Percentiles rank a stretch among this genome's conserved stretches.
Conservation (phyloP, 2,797 vertebrate species). For the Acanthurus leucopareius region DNA sequence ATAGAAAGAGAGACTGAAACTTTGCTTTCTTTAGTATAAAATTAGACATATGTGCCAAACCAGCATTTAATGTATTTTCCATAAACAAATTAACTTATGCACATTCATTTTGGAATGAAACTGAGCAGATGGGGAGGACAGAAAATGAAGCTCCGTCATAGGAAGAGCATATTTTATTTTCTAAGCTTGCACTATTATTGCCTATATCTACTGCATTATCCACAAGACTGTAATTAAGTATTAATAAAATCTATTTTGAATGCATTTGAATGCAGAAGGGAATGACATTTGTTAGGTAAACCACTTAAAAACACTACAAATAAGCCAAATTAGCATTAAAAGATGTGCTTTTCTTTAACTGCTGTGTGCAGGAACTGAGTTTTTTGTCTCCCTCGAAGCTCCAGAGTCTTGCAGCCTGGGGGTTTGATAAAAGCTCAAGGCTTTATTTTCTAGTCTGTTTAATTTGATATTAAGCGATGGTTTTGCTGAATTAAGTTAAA, state of each 20-base stretch:
- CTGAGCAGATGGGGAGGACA: not conserved
- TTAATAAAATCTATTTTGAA: not conserved
- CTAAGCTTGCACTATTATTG: not conserved
- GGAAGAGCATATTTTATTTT: too few relatives aligned
- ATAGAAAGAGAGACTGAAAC: not conserved
- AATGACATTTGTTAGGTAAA: not conserved
- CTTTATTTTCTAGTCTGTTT: constrained; percentile 5
- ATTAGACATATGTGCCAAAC: not conserved
- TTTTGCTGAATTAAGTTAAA: constrained; percentile 3
- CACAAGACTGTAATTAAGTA: not conserved
- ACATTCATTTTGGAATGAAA: constrained; percentile 4
- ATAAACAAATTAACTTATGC: not conserved
- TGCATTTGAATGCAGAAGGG: not conserved
- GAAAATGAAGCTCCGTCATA: not conserved
- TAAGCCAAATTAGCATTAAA: not conserved
- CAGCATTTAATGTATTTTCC: too few relatives aligned
- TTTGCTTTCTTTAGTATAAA: not conserved
- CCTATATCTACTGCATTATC: not conserved
- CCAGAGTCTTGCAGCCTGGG: not conserved
- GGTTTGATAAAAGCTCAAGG: constrained; percentile 2
- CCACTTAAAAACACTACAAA: not conserved
- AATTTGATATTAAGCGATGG: not conserved
- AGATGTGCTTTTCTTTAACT: not conserved
- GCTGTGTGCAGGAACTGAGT: not conserved
- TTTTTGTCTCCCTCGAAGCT: not conserved